Evolutionary conservation across 2,113 vertebrate species (phyloP).

Genomic region (Cricetomys ansorgei): DNA sequence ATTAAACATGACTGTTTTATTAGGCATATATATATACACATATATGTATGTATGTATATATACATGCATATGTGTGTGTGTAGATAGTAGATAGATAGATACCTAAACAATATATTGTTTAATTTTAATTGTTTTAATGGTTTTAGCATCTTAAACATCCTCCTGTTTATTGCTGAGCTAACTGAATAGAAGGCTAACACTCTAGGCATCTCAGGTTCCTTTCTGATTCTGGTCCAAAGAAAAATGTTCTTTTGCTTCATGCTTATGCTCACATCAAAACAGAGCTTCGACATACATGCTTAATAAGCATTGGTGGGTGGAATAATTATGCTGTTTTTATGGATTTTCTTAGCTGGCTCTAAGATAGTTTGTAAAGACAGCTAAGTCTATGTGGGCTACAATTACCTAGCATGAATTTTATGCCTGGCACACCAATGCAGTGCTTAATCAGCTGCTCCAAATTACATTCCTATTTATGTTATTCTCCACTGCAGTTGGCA

Average conservation of each 20-base stretch:
- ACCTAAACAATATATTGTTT: not conserved
- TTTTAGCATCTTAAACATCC: not conserved
- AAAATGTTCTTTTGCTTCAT: constrained; percentile 22
- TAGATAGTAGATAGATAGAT: not conserved
- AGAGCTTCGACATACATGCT: not conserved
- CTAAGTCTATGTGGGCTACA: constrained; percentile 16
- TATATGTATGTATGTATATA: not conserved
- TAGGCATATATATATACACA: not conserved
- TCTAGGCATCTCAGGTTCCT: not conserved
- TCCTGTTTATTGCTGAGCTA: not conserved
- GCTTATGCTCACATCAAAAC: not conserved
- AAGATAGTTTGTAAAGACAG: constrained; percentile 44
- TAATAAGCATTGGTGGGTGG: constrained; percentile 9
- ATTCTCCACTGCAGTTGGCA: constrained; percentile 10
- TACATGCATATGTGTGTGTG: too few species aligned
- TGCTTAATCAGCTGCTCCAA: constrained; percentile 33
- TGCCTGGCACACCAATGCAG: constrained; percentile 6
- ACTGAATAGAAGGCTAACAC: not conserved
- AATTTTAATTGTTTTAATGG: constrained; percentile 3
- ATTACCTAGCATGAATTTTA: constrained; percentile 48
- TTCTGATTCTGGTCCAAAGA: constrained; percentile 35
- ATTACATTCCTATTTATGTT: constrained; percentile 53
- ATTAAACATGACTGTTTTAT: not conserved
- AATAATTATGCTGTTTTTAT: constrained; percentile 34
- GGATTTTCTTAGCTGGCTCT: constrained; percentile 30